Evolutionary conservation across 1,140 invertebrate species (phyloP).

Genomic region (Callitettix versicolor): DNA sequence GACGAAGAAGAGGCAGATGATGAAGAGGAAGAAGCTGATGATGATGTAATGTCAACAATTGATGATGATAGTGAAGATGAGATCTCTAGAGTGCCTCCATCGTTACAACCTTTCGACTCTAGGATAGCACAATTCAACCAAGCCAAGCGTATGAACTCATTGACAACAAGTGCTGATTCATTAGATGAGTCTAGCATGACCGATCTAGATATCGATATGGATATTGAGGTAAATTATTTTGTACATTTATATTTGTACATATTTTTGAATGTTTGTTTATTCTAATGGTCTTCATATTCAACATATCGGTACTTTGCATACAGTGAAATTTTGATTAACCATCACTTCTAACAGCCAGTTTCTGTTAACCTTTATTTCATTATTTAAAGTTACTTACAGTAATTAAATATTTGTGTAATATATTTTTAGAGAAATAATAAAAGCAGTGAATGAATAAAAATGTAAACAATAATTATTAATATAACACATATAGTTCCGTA

Average conservation of each 20-base stretch:
- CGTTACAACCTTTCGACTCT: slow-evolving; percentile 25
- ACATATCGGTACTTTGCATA: background rate
- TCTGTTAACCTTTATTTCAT: background rate
- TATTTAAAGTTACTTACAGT: background rate
- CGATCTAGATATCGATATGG: slow-evolving; percentile 29
- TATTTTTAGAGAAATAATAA: too few relatives aligned
- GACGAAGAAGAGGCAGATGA: slow-evolving; percentile 12
- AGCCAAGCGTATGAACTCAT: slow-evolving; percentile 24
- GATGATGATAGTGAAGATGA: slow-evolving; percentile 18
- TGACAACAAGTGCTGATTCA: slow-evolving; percentile 30
- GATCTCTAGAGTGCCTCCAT: slow-evolving; percentile 17
- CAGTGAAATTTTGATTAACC: background rate
- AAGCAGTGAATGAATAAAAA: too few relatives aligned
- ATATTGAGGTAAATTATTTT: slow-evolving; percentile 31
- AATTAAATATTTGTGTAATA: too few relatives aligned
- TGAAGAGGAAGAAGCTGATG: slow-evolving; percentile 37
- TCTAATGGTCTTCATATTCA: background rate
- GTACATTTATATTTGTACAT: background rate
- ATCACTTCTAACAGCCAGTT: too few relatives aligned
- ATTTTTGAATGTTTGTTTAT: background rate
- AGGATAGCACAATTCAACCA: slow-evolving; percentile 34
- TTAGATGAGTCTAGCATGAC: slow-evolving; percentile 25
- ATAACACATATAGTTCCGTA: too few relatives aligned
- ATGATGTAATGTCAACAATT: slow-evolving; percentile 35
- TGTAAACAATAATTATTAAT: too few relatives aligned